Evolutionary conservation across 1,140 invertebrate species (phyloP), one percentile per base, ranked within the genome.

Genomic region (Drosophila obscura): DNA sequence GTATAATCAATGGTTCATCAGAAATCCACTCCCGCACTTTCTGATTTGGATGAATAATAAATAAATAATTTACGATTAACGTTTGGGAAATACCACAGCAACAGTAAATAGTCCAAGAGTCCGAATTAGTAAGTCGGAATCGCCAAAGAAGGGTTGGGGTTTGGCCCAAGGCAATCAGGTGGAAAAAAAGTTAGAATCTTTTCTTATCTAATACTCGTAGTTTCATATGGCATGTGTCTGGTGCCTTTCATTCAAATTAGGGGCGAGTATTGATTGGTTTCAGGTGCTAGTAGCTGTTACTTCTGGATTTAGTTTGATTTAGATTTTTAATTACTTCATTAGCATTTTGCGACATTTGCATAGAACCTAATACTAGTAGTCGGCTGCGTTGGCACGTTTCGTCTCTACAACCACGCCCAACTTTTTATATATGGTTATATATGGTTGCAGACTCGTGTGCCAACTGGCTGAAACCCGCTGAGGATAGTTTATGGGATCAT

Each of bases 401-500:
- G 62, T 65, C 62, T 65, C 62, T 15, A 24, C 2, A 22, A 35
- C 66, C 44, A 69, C 66, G 66, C 66, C 66, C 57, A 68, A 49
- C n/a, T 16, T 15, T 28, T 43, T 41, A 69, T 28, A 39, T 57
- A 13, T 13, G 9, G 13, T 43, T 8, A 7, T 16, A n/a, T 19
- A 19, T 26, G 13, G 39, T 11, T 57, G 26, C 7, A 2, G 2
- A 16, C 9, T 39, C 15, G 5, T 11, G 9, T 28, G 39, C 7
- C 44, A 52, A 39, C 52, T 64, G 52, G n/a, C 66, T 46, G 41
- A 49, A 46, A 46, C 55, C 52, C 19, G 19, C 56, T 75, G 77
- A 78, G 71, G 65, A 87, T 78, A 44, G 41, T 63, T 85, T 87
- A 78, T 82, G 78, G 78, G 74, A 77, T 28, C 63, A 53, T 43